A percentile compares a stretch with the other conserved stretches of the same genome.
Evolutionary conservation across 2,797 vertebrate species (phyloP).

Genomic region (Halcyon chelicuti): DNA sequence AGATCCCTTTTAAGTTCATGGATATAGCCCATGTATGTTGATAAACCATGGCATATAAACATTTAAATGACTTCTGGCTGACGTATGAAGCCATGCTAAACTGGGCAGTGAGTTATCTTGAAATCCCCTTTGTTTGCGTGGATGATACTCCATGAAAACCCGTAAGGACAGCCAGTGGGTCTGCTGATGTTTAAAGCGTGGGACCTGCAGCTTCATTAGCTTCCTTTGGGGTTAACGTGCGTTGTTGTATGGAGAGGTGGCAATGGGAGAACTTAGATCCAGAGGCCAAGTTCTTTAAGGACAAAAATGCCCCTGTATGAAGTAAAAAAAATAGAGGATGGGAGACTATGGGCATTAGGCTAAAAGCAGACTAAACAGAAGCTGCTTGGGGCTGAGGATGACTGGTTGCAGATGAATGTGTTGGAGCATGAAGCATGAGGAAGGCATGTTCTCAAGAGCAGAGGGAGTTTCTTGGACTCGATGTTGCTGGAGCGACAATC

Average conservation of each 20-base stretch:
- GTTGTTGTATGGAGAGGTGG: background rate
- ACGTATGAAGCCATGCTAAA: background rate
- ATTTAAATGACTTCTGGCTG: background rate
- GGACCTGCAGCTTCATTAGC: background rate
- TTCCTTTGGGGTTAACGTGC: background rate
- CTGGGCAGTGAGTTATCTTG: background rate
- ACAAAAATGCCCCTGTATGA: background rate
- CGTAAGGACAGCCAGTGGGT: background rate
- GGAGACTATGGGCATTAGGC: background rate
- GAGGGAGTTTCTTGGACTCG: background rate
- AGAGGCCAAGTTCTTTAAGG: background rate
- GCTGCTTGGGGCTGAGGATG: background rate
- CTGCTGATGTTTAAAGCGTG: background rate
- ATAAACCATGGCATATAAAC: background rate
- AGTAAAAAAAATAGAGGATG: background rate
- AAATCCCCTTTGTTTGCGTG: background rate
- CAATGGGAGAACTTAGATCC: background rate
- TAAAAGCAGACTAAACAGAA: background rate
- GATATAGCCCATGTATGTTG: background rate
- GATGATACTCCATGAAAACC: background rate
- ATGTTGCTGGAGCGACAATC: background rate
- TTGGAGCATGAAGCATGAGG: background rate
- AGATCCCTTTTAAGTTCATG: background rate
- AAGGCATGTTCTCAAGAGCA: background rate
- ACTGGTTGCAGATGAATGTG: background rate